Conservation (phyloP, 1,140 invertebrate genomes). For the Nixonia krombeini region DNA sequence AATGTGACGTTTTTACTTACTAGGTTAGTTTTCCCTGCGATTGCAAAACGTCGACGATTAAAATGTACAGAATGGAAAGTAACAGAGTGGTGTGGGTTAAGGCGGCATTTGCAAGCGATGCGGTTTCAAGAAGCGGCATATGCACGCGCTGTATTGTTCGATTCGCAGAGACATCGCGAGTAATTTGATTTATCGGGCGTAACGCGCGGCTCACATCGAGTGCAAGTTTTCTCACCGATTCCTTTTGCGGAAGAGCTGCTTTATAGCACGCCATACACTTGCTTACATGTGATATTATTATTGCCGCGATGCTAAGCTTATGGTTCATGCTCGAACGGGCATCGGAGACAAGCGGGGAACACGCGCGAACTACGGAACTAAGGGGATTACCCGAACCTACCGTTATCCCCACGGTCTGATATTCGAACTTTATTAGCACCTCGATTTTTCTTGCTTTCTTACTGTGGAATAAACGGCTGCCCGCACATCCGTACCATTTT, state of each 20-base stretch:
- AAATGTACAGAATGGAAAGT: too few species aligned
- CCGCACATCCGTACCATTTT: too few species aligned
- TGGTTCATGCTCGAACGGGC: constrained; percentile 49
- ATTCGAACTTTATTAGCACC: neutral
- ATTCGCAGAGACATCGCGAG: constrained; percentile 3
- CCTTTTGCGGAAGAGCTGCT: constrained; percentile 8
- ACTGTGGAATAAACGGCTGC: too few species aligned
- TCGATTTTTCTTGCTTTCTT: neutral
- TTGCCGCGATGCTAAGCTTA: constrained; percentile 47
- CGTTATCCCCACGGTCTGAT: constrained; percentile 29
- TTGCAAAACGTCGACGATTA: too few species aligned
- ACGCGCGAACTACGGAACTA: constrained; percentile 41
- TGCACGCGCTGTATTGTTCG: neutral
- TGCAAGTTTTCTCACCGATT: constrained; percentile 56
- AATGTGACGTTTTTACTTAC: too few species aligned
- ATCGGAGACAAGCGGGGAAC: constrained; percentile 31
- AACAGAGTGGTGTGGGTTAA: too few species aligned
- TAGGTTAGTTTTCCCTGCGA: too few species aligned
- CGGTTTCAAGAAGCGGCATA: too few species aligned
- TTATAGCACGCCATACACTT: constrained; percentile 10
- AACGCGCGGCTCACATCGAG: constrained; percentile 27
- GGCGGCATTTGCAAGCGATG: too few species aligned
- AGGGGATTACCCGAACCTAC: constrained; percentile 48
- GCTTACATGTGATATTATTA: constrained; percentile 41
- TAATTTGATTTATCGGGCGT: constrained; percentile 58